Base-by-base conservation (phyloP, 2,888 invertebrate genomes). In the Graphium colonna region DNA sequence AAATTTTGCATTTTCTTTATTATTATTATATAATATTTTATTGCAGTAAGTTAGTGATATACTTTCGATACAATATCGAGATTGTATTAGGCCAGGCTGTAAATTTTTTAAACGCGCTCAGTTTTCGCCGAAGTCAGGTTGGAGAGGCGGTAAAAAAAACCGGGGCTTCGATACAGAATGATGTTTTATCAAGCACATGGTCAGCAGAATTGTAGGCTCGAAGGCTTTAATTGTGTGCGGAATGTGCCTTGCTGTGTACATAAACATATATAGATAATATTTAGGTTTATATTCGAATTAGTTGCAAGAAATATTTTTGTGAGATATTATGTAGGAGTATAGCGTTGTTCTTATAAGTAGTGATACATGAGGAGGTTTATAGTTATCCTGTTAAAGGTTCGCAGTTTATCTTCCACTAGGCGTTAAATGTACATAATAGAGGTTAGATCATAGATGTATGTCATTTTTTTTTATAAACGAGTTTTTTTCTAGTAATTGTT, bases 181-280 rank as follows among this genome's bases (percentile, higher is more conserved):
- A 82, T 85, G 84, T 85, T 79, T 77, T 83, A 81, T 82, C 81
- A 80, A 80, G 74, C 81, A 81, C 83, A 82, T 77, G 81, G 79
- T 82, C 84, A 71, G 73, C 76, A 76, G 75, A 78, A 74, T 74
- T 70, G 73, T 77, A 77, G 68, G 75, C 80, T 75, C 66, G 73
- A 77, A 73, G 87, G 86, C 84, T 86, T 86, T 82, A 82, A 82
- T 77, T 79, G 88, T 80, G 89, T 88, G 86, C 85, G 90, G 90
- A 90, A 89, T 90, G 90, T 90, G 90, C 90, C 90, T 90, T 90
- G 90, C 88, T 84, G 79, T 82, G 82, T 88, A 83, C 71, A 82
- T 85, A 83, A 76, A 77, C 67, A 73, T 73, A 67, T 61, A 70
- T 74, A 77, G 72, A 71, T 70, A 77, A 79, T 78, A 76, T 79